Base-by-base conservation (phyloP, 2,888 invertebrate genomes). In the Torymus tubicola region DNA sequence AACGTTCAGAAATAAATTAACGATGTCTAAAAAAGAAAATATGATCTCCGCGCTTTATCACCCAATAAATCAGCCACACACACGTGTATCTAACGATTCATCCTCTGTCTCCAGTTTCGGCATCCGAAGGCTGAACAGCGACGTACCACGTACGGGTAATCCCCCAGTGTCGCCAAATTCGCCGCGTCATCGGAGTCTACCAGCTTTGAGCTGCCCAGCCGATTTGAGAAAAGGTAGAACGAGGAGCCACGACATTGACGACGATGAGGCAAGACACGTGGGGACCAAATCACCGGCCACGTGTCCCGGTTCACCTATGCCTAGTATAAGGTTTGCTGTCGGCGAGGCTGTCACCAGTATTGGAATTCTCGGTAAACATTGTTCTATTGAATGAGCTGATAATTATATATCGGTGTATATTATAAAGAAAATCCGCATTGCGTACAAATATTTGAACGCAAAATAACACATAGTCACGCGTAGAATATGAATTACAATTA, bases 171-270 rank as follows among this genome's bases (percentile, higher is more conserved):
- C 93, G 8, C 92, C 93, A 60, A 92, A 92, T 65, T 94, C 94
- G 0, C 93, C 94, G 0, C 92, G 95, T 81, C 95, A 95, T 87
- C 94, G 93, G 81, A 95, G 95, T 88, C 91, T 95, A 24, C 95
- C 95, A 13, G 94, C 94, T 2, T 71, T 89, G 72, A 57, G 80
- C 13, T 84, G 84, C 67, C 84, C 83, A 0, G 74, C 83, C 13
- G 83, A 85, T 1, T 18, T 83, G 10, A 77, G 83, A 42, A 69
- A 24, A 5, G 52, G n/a, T 24, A 83, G 2, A 80, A 42, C 70
- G 80, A 31, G 73, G 21, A 69, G 74, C 16, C 42, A 42, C 42
- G 64, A 78, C 0, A 79, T 78, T 55, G 85, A 84, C 16, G 80
- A 82, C 57, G 71, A 73, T 2, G 85, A 84, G 14, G 81, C 84